Conservation (phyloP, 2,797 vertebrate genomes). For the Pseudocheirus occidentalis region DNA sequence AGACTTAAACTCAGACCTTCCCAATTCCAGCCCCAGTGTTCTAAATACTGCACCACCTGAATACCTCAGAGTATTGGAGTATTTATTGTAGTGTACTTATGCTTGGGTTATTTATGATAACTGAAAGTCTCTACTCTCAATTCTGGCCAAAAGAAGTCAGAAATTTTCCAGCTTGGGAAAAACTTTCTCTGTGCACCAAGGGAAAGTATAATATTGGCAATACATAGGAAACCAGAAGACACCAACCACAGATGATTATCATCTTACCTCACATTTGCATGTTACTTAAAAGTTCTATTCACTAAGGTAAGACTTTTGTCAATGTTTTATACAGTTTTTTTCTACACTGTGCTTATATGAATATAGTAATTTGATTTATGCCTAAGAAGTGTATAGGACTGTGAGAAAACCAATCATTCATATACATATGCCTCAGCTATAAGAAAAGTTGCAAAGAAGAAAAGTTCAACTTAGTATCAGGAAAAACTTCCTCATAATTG, state of each 20-base stretch:
- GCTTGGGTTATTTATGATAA: neutral
- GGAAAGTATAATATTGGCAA: conserved; percentile 2
- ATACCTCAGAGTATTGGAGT: neutral
- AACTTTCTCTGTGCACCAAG: neutral
- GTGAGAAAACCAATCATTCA: neutral
- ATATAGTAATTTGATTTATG: neutral
- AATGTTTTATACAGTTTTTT: neutral
- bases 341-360: neutral
- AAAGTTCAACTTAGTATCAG: neutral
- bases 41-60: neutral
- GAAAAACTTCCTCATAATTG: neutral
- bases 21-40: neutral
- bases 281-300: neutral
- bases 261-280: neutral
- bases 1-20: neutral
- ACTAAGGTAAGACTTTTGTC: neutral
- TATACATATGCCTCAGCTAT: neutral
- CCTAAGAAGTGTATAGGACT: neutral
- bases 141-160: conserved; percentile 25
- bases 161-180: neutral
- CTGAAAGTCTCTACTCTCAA: neutral
- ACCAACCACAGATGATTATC: neutral
- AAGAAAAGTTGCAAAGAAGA: neutral
- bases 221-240: neutral
- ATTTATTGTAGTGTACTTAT: neutral